phyloP scores from a whole-genome alignment of 2,113 vertebrate species.

The Vicugna pacos region DNA sequence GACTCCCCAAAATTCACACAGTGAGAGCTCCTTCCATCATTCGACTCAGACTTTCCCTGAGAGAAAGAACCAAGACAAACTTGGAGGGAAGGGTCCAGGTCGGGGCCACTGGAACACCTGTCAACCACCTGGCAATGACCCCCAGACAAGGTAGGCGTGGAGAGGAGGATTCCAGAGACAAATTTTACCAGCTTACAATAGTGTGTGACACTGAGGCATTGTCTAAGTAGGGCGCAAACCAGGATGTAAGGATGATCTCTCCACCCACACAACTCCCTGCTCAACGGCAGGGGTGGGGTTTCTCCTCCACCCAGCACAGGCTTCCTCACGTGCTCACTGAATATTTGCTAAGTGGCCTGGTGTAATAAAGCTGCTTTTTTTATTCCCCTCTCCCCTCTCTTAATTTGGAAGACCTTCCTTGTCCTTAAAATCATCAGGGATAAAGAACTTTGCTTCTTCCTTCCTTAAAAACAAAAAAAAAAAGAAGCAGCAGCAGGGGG shows the following conservation, averaged over 20 bases:
- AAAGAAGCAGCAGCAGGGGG: not conserved
- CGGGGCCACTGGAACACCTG: not conserved
- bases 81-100: not conserved
- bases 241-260: not conserved
- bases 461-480: not conserved
- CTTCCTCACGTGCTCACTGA: not conserved
- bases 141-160: not conserved
- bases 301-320: not conserved
- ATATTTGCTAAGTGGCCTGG: not conserved
- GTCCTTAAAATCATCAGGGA: slow-evolving; percentile 8
- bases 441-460: not conserved
- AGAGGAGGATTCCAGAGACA: not conserved
- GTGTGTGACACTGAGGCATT: not conserved
- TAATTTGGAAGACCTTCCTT: slow-evolving; percentile 36
- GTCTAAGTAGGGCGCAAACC: not conserved
- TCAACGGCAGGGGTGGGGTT: not conserved
- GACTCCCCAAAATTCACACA: not conserved
- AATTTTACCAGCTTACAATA: not conserved
- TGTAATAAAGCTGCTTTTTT: not conserved
- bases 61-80: not conserved
- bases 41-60: not conserved
- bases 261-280: no score
- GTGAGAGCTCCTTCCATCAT: not conserved
- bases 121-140: not conserved
- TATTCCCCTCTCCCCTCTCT: not conserved